Conservation (phyloP, 2,888 invertebrate species). For the Nematopogon swammerdamellus region DNA sequence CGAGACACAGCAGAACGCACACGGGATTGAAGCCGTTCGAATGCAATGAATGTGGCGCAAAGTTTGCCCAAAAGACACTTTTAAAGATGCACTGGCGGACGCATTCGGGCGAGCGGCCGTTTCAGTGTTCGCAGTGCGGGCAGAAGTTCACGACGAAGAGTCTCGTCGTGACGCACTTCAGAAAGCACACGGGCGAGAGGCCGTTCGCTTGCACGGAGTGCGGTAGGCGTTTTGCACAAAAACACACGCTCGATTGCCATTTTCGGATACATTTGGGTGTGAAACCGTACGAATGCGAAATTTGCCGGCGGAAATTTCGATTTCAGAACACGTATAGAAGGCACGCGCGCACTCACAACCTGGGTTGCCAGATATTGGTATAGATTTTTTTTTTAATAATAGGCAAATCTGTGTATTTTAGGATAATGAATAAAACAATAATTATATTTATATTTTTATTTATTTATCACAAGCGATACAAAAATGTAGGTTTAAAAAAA, state of each 20-base stretch:
- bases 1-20: conserved; percentile 35
- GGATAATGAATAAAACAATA: too few species aligned
- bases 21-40: conserved; percentile 33
- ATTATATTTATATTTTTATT: too few species aligned
- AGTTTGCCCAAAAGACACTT: not conserved
- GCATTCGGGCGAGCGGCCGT: conserved; percentile 31
- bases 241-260: conserved; percentile 38
- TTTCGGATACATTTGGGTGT: conserved; percentile 34
- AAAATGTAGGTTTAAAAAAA: too few species aligned
- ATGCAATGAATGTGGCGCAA: conserved; percentile 29
- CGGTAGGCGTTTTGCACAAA: conserved; percentile 43
- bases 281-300: conserved; percentile 34
- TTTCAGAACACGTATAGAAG: not conserved
- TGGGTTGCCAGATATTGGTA: too few species aligned
- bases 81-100: conserved; percentile 31
- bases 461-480: too few species aligned
- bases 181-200: conserved; percentile 31
- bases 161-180: conserved; percentile 24
- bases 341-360: too few species aligned
- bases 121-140: conserved; percentile 25
- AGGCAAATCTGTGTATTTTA: too few species aligned
- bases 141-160: conserved; percentile 34
- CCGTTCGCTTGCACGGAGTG: conserved; percentile 42
- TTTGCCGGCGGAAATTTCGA: conserved; percentile 19
- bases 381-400: too few species aligned